A percentile compares a stretch with the other conserved stretches of the same genome.
Conservation (phyloP, 2,797 vertebrate species). For the Anabacerthia variegaticeps region DNA sequence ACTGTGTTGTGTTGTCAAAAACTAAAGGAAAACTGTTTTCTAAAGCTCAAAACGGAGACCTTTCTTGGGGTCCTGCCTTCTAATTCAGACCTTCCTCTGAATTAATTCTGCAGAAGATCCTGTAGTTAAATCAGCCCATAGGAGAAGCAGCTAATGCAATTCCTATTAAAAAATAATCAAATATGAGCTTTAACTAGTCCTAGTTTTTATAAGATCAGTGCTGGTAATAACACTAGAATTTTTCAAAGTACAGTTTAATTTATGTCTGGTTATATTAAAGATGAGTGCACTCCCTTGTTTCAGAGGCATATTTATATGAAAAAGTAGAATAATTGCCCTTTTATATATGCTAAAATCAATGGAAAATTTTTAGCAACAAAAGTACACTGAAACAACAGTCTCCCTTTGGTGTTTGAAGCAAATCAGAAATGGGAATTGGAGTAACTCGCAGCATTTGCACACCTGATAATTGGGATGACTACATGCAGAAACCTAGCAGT, state of each 20-base stretch:
- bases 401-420: not conserved
- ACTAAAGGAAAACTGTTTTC: not conserved
- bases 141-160: not conserved
- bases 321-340: not conserved
- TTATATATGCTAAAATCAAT: not conserved
- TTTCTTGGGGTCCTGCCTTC: not conserved
- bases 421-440: not conserved
- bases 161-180: not conserved
- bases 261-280: not conserved
- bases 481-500: not conserved
- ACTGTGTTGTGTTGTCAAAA: not conserved
- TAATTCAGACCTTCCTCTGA: not conserved
- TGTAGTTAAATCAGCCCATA: not conserved
- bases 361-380: not conserved
- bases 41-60: not conserved
- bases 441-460: not conserved
- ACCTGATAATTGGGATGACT: not conserved
- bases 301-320: not conserved
- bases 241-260: not conserved
- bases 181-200: not conserved
- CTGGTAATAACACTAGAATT: not conserved
- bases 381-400: not conserved
- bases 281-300: not conserved
- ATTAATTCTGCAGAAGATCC: not conserved
- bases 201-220: not conserved